Evolutionary conservation across 2,797 vertebrate species (phyloP).

Genomic region (Geotrypetes seraphini): DNA sequence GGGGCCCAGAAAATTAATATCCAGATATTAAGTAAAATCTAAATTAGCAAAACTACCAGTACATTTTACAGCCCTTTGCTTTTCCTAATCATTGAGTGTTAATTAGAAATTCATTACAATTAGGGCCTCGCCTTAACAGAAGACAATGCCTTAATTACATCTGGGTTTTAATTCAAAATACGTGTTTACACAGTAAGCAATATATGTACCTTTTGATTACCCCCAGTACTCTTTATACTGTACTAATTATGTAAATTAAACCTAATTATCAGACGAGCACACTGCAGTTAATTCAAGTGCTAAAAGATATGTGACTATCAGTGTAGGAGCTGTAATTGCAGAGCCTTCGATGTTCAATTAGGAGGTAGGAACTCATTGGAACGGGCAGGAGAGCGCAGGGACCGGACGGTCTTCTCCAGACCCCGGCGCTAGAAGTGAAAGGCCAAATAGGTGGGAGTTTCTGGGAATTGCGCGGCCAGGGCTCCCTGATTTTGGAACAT

Average conservation of each 20-base stretch:
- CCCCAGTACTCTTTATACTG: constrained; percentile 74
- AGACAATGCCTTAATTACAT: constrained; percentile 68
- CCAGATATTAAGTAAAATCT: constrained; percentile 44
- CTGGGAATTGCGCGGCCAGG: no score
- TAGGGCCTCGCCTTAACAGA: constrained; percentile 60
- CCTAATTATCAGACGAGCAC: constrained; percentile 69
- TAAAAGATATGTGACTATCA: constrained; percentile 50
- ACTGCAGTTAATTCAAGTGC: constrained; percentile 65
- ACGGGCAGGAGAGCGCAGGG: no score
- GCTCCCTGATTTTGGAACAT: no score
- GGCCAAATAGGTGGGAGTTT: no score
- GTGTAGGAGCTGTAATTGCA: no score
- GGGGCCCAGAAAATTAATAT: constrained; percentile 32
- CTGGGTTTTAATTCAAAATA: constrained; percentile 70
- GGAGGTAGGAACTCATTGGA: no score
- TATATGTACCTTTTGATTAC: constrained; percentile 71
- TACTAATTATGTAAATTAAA: constrained; percentile 76
- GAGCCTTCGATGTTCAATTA: no score
- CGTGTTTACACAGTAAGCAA: constrained; percentile 73
- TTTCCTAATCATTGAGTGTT: constrained; percentile 67
- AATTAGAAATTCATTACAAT: constrained; percentile 77
- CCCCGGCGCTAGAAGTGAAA: no score
- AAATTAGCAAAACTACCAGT: constrained; percentile 47
- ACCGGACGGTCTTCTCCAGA: no score
- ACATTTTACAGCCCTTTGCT: constrained; percentile 51